phyloP scores from a whole-genome alignment of 2,797 vertebrate species.

The Melanotaenia maccullochi region DNA sequence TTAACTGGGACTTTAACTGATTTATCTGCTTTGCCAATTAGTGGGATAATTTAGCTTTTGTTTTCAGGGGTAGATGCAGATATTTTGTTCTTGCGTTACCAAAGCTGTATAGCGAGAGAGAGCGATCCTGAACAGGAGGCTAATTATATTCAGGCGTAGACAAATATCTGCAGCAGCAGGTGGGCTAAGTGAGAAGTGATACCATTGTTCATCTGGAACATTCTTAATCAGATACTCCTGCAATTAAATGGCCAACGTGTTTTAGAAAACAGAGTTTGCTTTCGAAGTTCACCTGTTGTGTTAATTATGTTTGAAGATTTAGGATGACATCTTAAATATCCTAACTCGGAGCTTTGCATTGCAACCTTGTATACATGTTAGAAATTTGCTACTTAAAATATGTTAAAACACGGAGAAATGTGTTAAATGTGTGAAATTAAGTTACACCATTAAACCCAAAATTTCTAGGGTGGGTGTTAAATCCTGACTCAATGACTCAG shows the following conservation, averaged over 20 bases:
- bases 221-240: background rate
- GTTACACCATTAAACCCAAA: background rate
- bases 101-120: slow-evolving; percentile 27
- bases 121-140: slow-evolving; percentile 21
- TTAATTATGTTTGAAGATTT: background rate
- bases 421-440: background rate
- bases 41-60: slow-evolving; percentile 33
- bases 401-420: background rate
- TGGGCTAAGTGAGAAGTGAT: background rate
- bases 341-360: background rate
- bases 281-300: background rate
- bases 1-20: slow-evolving; percentile 58
- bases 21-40: slow-evolving; percentile 61
- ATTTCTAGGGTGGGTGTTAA: background rate
- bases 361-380: background rate
- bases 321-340: background rate
- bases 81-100: slow-evolving; percentile 51
- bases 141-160: slow-evolving; percentile 24
- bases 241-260: background rate
- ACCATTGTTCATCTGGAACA: slow-evolving; percentile 7
- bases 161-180: slow-evolving; percentile 14
- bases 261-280: background rate
- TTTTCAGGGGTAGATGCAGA: slow-evolving; percentile 31
- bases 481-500: background rate
- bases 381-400: background rate